Percentiles rank a stretch among this genome's conserved stretches.
phyloP scores from a whole-genome alignment of 2,797 vertebrate species.

The Trematomus bernacchii region DNA sequence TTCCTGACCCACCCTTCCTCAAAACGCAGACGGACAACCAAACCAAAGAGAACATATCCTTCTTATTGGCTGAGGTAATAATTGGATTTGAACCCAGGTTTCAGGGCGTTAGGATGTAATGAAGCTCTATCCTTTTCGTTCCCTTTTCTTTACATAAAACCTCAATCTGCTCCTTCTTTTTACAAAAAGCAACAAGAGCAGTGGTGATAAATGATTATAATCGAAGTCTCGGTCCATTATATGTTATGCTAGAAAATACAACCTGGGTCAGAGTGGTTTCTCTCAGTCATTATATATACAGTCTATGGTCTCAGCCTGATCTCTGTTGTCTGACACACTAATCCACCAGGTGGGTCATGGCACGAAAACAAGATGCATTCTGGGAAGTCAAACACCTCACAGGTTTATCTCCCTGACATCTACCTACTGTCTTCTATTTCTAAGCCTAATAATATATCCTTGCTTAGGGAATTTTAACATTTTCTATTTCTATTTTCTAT shows the following conservation, averaged over 20 bases:
- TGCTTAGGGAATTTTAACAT: neutral
- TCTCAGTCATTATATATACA: neutral
- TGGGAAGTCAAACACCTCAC: conserved; percentile 6
- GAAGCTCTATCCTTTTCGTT: neutral
- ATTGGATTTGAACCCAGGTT: neutral
- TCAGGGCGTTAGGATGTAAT: no score
- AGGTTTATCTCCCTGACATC: neutral
- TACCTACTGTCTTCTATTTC: neutral
- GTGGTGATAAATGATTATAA: conserved; percentile 26
- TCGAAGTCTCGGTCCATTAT: conserved; percentile 16
- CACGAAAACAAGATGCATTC: conserved; percentile 15
- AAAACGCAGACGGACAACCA: no score
- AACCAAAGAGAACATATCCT: no score
- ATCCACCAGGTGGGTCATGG: conserved; percentile 46
- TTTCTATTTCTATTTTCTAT: neutral
- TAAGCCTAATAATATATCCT: neutral
- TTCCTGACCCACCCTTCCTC: no score
- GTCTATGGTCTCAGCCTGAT: conserved; percentile 32
- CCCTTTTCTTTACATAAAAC: neutral
- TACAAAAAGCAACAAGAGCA: neutral
- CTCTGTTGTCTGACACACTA: conserved; percentile 37
- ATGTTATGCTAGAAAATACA: neutral
- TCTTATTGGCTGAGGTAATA: no score
- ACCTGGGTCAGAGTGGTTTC: conserved; percentile 41
- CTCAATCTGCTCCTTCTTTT: conserved; percentile 6